A percentile compares a stretch with the other conserved stretches of the same genome.
Evolutionary conservation across 1,140 invertebrate genomes (phyloP).

Genomic region (Orchestia grillus): DNA sequence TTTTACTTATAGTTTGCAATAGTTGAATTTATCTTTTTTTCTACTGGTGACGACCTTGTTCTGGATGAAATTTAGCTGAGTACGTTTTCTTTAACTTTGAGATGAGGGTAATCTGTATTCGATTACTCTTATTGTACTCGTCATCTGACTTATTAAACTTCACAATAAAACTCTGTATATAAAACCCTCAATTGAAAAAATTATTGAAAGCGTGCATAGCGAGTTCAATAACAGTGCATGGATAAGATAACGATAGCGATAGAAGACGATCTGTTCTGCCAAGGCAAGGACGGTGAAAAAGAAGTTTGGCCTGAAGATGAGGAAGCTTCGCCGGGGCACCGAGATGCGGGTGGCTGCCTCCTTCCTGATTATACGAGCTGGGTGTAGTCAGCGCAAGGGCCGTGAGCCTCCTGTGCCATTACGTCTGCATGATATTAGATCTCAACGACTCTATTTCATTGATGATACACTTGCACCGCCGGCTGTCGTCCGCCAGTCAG

Average conservation of each 20-base stretch:
- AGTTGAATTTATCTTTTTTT: not conserved
- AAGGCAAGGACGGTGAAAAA: not conserved
- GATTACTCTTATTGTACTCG: no score
- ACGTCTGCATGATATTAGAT: slow-evolving; percentile 43
- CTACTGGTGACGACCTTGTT: not conserved
- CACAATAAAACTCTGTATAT: no score
- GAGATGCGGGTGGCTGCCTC: not conserved
- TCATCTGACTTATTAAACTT: no score
- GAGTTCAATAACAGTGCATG: no score
- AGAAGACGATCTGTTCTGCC: not conserved
- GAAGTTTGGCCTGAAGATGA: not conserved
- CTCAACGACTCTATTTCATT: slow-evolving; percentile 54
- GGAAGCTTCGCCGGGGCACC: not conserved
- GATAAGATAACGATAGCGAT: no score
- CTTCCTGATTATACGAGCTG: not conserved
- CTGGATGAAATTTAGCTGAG: not conserved
- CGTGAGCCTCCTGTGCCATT: not conserved
- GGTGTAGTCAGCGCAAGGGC: not conserved
- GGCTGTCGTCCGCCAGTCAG: slow-evolving; percentile 30
- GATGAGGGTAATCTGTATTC: not conserved
- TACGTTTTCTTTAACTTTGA: not conserved
- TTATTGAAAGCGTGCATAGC: no score
- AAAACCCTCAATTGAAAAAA: no score
- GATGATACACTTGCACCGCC: slow-evolving; percentile 21
- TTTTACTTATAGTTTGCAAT: not conserved